Conservation (phyloP, 2,113 vertebrate species). For the Halcyon malimbica region DNA sequence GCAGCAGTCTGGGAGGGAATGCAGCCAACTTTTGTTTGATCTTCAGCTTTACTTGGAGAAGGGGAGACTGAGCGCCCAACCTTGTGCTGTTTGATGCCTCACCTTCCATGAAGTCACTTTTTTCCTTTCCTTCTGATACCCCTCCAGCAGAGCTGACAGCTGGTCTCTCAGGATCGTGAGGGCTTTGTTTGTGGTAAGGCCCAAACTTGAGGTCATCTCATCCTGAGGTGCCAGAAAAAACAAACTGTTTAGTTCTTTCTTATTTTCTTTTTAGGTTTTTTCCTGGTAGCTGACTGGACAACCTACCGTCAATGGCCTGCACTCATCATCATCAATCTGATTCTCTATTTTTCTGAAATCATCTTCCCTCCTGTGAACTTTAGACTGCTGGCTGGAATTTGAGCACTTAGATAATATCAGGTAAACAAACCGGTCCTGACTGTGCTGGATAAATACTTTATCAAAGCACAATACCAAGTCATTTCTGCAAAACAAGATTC, state of each 20-base stretch:
- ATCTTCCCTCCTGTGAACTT: constrained; percentile 39
- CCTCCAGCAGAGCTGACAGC: constrained; percentile 85
- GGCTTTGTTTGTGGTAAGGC: constrained; percentile 91
- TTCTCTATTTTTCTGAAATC: neutral
- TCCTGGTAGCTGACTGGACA: neutral
- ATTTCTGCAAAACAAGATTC: constrained; percentile 17
- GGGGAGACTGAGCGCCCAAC: neutral
- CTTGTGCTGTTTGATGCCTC: neutral
- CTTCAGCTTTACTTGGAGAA: neutral
- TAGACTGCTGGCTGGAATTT: constrained; percentile 1
- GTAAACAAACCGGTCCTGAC: constrained; percentile 3
- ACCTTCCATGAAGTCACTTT: constrained; percentile 83
- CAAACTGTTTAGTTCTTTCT: neutral
- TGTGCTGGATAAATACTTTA: neutral
- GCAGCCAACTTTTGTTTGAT: neutral
- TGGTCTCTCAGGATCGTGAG: constrained; percentile 88
- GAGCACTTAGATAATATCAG: constrained; percentile 26
- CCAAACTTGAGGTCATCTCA: constrained; percentile 83
- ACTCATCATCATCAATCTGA: neutral
- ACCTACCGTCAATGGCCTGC: neutral
- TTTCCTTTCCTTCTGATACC: constrained; percentile 82
- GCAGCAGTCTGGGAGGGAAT: neutral
- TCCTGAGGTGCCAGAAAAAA: constrained; percentile 73
- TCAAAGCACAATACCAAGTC: constrained; percentile 18
- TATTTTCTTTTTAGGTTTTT: neutral